phyloP scores from a whole-genome alignment of 2,113 vertebrate species.

The Ellobius talpinus region DNA sequence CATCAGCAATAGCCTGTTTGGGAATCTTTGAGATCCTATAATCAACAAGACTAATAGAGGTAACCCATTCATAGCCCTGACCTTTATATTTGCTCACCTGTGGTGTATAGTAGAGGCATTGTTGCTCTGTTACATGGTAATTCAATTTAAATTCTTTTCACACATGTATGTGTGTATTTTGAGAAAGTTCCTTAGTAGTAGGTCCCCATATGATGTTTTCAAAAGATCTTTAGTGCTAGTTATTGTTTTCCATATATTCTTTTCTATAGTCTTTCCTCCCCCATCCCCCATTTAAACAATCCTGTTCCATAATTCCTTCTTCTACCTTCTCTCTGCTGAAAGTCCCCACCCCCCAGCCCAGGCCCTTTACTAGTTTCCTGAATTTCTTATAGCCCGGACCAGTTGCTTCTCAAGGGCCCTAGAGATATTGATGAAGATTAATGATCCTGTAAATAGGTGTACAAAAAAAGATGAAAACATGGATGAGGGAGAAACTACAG shows the following conservation, averaged over 20 bases:
- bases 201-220: background rate
- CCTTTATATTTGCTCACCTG: background rate
- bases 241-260: background rate
- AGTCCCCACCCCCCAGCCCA: too few relatives aligned
- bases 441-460: constrained; percentile 69
- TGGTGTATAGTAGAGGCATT: background rate
- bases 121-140: too few relatives aligned
- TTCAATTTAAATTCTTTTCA: background rate
- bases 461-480: constrained; percentile 72
- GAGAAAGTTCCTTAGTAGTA: background rate
- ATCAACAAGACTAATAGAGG: background rate
- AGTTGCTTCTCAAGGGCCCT: constrained; percentile 45
- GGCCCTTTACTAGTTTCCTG: background rate
- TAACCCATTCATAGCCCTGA: background rate
- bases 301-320: background rate
- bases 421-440: constrained; percentile 73
- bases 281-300: background rate
- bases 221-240: background rate
- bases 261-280: background rate
- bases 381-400: background rate
- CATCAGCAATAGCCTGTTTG: background rate
- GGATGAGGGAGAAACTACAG: constrained; percentile 70
- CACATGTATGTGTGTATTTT: background rate
- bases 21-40: background rate
- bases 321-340: background rate